These are phyloP conservation scores for Pristionchus entomophagus DNA, from an alignment of 2,888 invertebrate genomes.

Conservation along the genomic window DNA sequence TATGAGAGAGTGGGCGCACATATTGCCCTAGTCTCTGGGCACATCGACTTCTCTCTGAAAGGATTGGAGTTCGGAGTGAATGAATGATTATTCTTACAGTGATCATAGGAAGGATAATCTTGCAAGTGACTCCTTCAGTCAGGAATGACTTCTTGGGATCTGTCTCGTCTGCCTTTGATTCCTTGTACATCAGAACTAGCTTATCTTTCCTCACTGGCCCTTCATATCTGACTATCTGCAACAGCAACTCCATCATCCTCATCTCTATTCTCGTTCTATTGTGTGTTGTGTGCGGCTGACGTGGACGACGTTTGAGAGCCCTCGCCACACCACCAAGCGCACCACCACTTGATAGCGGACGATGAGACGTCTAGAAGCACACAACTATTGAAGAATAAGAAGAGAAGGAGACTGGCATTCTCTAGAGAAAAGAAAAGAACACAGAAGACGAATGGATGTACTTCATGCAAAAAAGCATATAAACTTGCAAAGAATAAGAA, in stretches of 20 bases:
- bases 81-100: neutral
- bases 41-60: slow-evolving; percentile 28
- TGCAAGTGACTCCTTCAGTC: slow-evolving; percentile 49
- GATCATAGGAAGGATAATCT: slow-evolving; percentile 34
- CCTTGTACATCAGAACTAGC: slow-evolving; percentile 60
- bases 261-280: neutral
- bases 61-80: neutral
- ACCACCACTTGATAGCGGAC: neutral
- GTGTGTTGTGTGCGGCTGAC: neutral
- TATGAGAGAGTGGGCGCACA: neutral
- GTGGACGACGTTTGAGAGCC: slow-evolving; percentile 25
- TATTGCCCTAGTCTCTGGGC: slow-evolving; percentile 20
- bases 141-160: slow-evolving; percentile 60
- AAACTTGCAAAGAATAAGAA: neutral
- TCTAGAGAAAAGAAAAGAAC: neutral
- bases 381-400: neutral
- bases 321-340: slow-evolving; percentile 20
- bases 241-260: slow-evolving; percentile 20
- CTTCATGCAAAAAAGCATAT: neutral
- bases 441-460: neutral
- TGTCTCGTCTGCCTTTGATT: slow-evolving; percentile 58
- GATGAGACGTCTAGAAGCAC: slow-evolving; percentile 8
- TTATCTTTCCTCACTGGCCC: slow-evolving; percentile 61
- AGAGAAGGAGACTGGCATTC: neutral
- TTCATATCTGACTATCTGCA: slow-evolving; percentile 59